A percentile compares a stretch with the other conserved stretches of the same genome.
phyloP scores from a whole-genome alignment of 2,797 vertebrate species.

The Lophius americanus region DNA sequence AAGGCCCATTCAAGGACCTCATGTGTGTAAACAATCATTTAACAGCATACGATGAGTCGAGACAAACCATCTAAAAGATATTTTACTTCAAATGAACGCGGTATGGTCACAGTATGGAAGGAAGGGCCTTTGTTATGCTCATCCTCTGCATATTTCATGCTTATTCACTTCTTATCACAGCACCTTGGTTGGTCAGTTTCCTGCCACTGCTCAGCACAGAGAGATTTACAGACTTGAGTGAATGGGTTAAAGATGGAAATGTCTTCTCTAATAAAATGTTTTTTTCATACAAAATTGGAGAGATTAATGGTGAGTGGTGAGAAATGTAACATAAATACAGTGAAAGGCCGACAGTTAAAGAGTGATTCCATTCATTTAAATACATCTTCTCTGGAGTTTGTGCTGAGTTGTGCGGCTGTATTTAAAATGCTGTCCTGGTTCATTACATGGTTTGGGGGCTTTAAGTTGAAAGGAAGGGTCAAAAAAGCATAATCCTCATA shows the following conservation, averaged over 20 bases:
- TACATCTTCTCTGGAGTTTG: constrained; percentile 43
- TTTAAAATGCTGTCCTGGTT: constrained; percentile 37
- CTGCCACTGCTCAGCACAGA: constrained; percentile 20
- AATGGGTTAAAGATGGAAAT: constrained; percentile 17
- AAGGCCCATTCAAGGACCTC: too few relatives aligned
- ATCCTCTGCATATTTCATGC: constrained; percentile 37
- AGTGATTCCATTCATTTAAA: constrained; percentile 31
- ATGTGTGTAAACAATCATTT: not conserved
- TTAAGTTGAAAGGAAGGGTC: constrained; percentile 18
- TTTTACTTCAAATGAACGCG: constrained; percentile 2
- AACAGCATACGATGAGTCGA: not conserved
- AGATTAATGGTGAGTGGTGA: constrained; percentile 50
- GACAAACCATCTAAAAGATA: not conserved
- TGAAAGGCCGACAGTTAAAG: constrained; percentile 51
- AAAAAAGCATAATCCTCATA: constrained; percentile 29
- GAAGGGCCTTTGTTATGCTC: constrained; percentile 12
- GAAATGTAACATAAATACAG: constrained; percentile 61
- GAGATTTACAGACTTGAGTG: constrained; percentile 45
- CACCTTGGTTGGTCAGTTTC: constrained; percentile 34
- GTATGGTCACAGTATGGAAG: not conserved
- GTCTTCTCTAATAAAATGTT: not conserved
- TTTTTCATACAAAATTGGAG: constrained; percentile 55
- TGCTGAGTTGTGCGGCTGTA: constrained; percentile 32
- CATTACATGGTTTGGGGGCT: constrained; percentile 15
- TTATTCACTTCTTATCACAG: constrained; percentile 40